Evolutionary conservation across 2,113 vertebrate species (phyloP).

Genomic region (Tetrax tetrax): DNA sequence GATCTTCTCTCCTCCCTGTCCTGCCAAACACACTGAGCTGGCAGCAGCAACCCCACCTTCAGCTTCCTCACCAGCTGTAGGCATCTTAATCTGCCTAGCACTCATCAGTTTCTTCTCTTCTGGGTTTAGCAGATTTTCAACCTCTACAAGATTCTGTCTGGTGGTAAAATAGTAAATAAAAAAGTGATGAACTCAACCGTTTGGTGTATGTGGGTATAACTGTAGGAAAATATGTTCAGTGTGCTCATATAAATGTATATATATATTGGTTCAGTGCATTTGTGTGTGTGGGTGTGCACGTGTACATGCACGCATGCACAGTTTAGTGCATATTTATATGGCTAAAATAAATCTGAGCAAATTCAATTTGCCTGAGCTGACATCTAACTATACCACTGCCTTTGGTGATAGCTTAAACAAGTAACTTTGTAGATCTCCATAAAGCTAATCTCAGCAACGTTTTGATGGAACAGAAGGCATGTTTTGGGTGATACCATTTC

Average conservation of each 20-base stretch:
- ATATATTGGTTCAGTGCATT: background rate
- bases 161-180: background rate
- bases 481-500: background rate
- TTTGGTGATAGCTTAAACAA: background rate
- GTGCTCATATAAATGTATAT: background rate
- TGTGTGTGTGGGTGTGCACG: background rate
- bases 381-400: background rate
- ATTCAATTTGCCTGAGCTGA: background rate
- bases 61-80: background rate
- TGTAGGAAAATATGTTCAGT: background rate
- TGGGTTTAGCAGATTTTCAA: background rate
- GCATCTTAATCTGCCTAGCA: background rate
- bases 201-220: background rate
- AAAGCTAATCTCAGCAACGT: background rate
- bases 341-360: background rate
- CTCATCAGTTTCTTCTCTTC: background rate
- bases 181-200: background rate
- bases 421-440: background rate
- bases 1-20: background rate
- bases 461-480: background rate
- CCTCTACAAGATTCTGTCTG: background rate
- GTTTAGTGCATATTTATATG: background rate
- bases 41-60: background rate
- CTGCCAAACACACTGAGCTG: background rate
- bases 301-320: fast-evolving